Base-by-base conservation (phyloP, 2,113 vertebrate genomes). In the Ancistrus triradiatus region DNA sequence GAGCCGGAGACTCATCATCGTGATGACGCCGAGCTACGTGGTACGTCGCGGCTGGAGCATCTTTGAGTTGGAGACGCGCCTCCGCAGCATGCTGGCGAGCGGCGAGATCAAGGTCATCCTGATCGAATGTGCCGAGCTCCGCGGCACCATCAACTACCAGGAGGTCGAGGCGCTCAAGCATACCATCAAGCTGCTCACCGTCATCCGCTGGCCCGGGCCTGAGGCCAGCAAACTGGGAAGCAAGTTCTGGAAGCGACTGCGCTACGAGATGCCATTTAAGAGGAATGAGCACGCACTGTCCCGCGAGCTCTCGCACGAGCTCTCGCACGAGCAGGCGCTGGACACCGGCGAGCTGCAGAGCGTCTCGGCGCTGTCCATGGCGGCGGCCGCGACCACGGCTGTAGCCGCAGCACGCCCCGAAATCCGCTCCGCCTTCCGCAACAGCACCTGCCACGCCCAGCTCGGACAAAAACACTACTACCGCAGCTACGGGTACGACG, bases 251-350 rank as follows among this genome's bases (percentile, higher is more conserved):
- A 98, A 98, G 90, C 92, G 91, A 86, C 91, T 98, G 78, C 90
- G 91, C 77, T 98, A 93, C 0, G 95, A 97, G 88, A 98, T 98
- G 95, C 95, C 95, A 87, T 95, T 96, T 89, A 96, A 93, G 85
- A 92, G 88, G 81, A 91, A 89, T 80, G 95, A 98, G 89, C 91
- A 92, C 71, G 90, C 90, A 78, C 89, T 93, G 78, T 90, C 90
- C 63, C 90, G 92, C 0, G 93, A 97, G 91, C 95, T 94, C 75
- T 91, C 90, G 68, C 91, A 92, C 0, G 93, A 97, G 91, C 95
- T 94, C 78, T 90, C 90, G 68, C 91, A 92, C 0, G 93, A 97
- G 91, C 95, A 93, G 88, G 93, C 92, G 79, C 90, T 98, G 90
- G 95, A 98, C 77, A 93, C 91, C 28, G 89, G 93, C 53, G 93